phyloP scores from a whole-genome alignment of 2,113 vertebrate genomes.

The Nesoenas mayeri region DNA sequence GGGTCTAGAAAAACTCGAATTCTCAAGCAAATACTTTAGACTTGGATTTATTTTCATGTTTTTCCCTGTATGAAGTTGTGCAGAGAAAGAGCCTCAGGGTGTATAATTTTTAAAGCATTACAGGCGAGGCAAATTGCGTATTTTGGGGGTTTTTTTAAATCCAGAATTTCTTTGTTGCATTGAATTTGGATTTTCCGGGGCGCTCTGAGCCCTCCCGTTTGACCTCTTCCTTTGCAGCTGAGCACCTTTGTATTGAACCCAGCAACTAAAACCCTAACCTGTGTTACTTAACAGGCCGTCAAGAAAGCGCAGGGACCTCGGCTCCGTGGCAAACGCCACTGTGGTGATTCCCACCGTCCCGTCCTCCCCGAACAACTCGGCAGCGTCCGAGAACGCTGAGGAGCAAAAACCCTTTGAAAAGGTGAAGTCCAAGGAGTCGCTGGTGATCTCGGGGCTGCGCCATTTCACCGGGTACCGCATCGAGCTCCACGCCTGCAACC shows the following conservation, averaged over 20 bases:
- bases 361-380: constrained; percentile 58
- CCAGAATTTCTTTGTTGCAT: background rate
- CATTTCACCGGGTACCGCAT: constrained; percentile 98
- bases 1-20: background rate
- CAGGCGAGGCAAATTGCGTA: fast-evolving
- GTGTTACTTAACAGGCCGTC: constrained; percentile 72
- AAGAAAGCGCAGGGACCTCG: constrained; percentile 84
- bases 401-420: constrained; percentile 80
- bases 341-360: constrained; percentile 62
- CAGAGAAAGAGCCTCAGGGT: too few relatives aligned
- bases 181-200: background rate
- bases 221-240: background rate
- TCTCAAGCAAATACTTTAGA: background rate
- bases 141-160: background rate
- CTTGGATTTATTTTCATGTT: background rate
- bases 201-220: background rate
- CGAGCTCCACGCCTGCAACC: constrained; percentile 95
- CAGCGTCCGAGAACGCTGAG: constrained; percentile 58
- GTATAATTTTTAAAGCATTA: fast-evolving
- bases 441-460: constrained; percentile 89
- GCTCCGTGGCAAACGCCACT: constrained; percentile 80
- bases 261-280: fast-evolving
- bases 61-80: background rate
- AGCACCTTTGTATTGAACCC: fast-evolving
- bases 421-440: constrained; percentile 84